Base-by-base conservation (phyloP, 2,113 vertebrate species). In the Pontoporia blainvillei region DNA sequence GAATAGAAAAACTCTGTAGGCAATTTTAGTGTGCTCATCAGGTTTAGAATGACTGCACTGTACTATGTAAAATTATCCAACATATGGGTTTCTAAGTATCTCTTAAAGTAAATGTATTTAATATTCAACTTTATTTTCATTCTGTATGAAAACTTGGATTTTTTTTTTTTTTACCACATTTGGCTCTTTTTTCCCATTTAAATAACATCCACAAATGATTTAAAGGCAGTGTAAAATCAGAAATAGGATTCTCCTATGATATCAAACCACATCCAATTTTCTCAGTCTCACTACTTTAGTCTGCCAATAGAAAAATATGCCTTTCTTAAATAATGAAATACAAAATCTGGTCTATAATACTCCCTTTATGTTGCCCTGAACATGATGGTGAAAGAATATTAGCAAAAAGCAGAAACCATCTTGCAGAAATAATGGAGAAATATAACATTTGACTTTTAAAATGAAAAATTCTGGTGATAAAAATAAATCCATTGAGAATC, bases 71-170 rank as follows among this genome's bases (percentile, higher is more conserved):
- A 85, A 90, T 83, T 78, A 90, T 90, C 49, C 4, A 8, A 62
- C 46, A 89, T 64, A 54, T 25, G 27, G 34, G 11, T 49, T 14
- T 85, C 15, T 83, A 92, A 87, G 62, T 84, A 86, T 14, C 10
- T 86, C 31, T 90, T 83, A 81, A 91, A 85, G 91, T 85, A 29
- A 86, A 75, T 46, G 21, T 57, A 81, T 73, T 94, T 89, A 92
- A 91, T 85, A 91, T 81, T 95, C 85, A 96, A 85, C 8, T 69
- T 67, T 81, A 84, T 76, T 92, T 94, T 82, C 17, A 54, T 46
- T 93, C 29, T 84, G 20, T 71, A 61, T 44, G 34, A 88, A 93
- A 97, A 95, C 54, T 72, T 95, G 17, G 5, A 52, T 71, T 57
- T 66, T 44, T 49, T n/a, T n/a, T 44, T 44, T 85, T 71, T 86